phyloP scores from a whole-genome alignment of 2,888 invertebrate species.

The Sinodicranocentrus sp. region DNA sequence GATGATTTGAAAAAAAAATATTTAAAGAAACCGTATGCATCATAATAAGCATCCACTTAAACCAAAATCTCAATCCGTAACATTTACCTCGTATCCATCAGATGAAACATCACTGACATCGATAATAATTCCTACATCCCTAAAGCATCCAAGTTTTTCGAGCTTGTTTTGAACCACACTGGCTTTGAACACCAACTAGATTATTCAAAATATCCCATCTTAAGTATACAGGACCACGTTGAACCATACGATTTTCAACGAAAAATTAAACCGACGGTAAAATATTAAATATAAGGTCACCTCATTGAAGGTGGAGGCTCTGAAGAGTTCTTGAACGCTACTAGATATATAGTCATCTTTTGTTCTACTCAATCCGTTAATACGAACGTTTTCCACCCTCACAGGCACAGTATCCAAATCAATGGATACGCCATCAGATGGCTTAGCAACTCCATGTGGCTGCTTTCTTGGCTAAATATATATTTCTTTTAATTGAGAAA shows the following conservation, averaged over 20 bases:
- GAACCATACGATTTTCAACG: slow-evolving; percentile 33
- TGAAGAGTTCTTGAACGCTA: slow-evolving; percentile 90
- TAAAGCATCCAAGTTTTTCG: slow-evolving; percentile 92
- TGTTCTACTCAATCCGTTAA: slow-evolving; percentile 91
- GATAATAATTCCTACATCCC: slow-evolving; percentile 89
- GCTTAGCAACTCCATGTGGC: slow-evolving; percentile 66
- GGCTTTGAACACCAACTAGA: slow-evolving; percentile 79
- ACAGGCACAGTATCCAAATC: slow-evolving; percentile 80
- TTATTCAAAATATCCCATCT: not conserved
- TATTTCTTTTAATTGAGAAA: not conserved
- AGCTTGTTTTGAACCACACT: slow-evolving; percentile 86
- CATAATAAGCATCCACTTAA: not conserved
- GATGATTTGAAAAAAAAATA: not conserved
- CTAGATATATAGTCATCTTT: slow-evolving; percentile 92
- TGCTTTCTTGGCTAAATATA: slow-evolving; percentile 54
- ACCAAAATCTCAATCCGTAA: not conserved
- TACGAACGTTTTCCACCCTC: slow-evolving; percentile 90
- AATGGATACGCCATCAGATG: slow-evolving; percentile 66
- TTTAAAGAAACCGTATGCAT: not conserved
- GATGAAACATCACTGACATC: slow-evolving; percentile 91
- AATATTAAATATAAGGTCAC: too few relatives aligned
- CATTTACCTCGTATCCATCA: slow-evolving; percentile 87
- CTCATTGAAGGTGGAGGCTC: slow-evolving; percentile 91
- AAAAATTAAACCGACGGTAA: too few relatives aligned
- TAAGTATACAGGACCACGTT: not conserved